Conservation (phyloP, 92 coral and sea anemone species). For the Muricea muricata region DNA sequence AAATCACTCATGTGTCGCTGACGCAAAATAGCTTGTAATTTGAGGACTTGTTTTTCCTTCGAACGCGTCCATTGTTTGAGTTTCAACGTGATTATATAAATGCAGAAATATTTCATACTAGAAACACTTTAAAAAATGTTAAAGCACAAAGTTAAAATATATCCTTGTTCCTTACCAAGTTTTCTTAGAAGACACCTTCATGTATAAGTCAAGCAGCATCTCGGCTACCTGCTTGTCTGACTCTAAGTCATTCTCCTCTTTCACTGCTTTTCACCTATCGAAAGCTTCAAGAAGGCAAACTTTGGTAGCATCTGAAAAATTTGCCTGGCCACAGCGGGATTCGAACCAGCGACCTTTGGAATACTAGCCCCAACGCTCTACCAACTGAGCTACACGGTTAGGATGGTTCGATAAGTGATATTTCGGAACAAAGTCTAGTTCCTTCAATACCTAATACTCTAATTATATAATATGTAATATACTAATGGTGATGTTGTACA, state of each 20-base stretch:
- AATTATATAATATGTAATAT: too few relatives aligned
- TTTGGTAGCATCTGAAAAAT: too few relatives aligned
- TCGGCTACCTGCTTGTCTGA: not conserved
- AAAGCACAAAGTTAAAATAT: not conserved
- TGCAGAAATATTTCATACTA: not conserved
- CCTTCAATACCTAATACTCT: too few relatives aligned
- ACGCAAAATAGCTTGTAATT: not conserved
- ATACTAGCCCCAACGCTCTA: too few relatives aligned
- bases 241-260: not conserved
- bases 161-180: not conserved
- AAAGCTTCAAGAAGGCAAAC: too few relatives aligned
- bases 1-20: not conserved
- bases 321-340: too few relatives aligned
- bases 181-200: not conserved
- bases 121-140: too few relatives aligned
- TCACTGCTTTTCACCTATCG: not conserved
- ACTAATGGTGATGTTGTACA: too few relatives aligned
- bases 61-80: not conserved
- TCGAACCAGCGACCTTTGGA: too few relatives aligned
- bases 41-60: not conserved
- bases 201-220: not conserved
- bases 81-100: not conserved
- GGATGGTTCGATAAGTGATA: too few relatives aligned
- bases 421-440: too few relatives aligned
- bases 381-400: too few relatives aligned